phyloP scores from a whole-genome alignment of 2,888 invertebrate genomes.

The Melinaea marsaeus region DNA sequence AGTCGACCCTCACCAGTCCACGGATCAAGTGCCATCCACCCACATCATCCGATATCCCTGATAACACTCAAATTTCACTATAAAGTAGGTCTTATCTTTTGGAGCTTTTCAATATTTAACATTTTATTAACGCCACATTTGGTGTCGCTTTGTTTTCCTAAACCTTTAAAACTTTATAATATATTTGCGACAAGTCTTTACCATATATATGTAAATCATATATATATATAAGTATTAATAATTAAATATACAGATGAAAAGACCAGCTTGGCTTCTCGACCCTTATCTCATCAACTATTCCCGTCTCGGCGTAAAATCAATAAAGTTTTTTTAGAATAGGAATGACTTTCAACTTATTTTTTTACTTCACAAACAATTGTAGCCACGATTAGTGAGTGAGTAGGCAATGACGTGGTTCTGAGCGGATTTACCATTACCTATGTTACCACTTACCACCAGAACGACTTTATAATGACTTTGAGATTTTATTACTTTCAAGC shows the following conservation, averaged over 20 bases:
- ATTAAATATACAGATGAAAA: neutral
- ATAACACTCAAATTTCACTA: conserved; percentile 22
- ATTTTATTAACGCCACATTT: neutral
- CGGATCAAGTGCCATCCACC: conserved; percentile 6
- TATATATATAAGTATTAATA: too few relatives aligned
- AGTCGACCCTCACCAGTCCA: conserved; percentile 4
- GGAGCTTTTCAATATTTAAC: conserved; percentile 4
- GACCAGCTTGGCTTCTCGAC: neutral
- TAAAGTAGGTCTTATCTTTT: conserved; percentile 10
- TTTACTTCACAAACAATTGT: neutral
- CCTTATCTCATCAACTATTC: conserved; percentile 5
- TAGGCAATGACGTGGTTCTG: too few relatives aligned
- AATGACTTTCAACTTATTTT: conserved; percentile 2
- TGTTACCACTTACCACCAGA: too few relatives aligned
- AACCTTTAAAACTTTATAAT: too few relatives aligned
- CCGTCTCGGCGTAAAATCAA: neutral
- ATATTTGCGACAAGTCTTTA: too few relatives aligned
- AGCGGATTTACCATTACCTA: too few relatives aligned
- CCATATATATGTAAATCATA: too few relatives aligned
- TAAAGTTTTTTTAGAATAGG: conserved; percentile 4
- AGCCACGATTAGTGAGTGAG: too few relatives aligned
- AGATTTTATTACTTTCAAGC: too few relatives aligned
- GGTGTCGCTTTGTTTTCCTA: neutral
- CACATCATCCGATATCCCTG: conserved; percentile 18
- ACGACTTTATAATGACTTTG: too few relatives aligned